Percentiles rank a stretch among this genome's conserved stretches.
These are phyloP conservation scores for Todiramphus chloris DNA, from an alignment of 2,113 vertebrate species.

Conservation along the genomic window DNA sequence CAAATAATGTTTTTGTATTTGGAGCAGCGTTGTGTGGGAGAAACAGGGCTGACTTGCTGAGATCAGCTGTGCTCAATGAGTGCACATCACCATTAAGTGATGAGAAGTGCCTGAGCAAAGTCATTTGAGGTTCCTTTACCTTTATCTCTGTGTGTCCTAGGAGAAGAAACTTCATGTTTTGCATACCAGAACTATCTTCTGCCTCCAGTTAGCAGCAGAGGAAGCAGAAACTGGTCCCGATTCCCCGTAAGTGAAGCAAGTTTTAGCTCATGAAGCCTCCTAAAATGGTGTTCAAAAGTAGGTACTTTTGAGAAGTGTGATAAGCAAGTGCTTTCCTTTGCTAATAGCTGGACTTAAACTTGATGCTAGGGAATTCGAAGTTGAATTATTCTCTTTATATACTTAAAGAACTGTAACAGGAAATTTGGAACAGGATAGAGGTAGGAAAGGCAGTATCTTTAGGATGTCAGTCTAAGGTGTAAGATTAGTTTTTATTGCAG, in stretches of 20 bases:
- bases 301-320: not conserved
- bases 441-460: not conserved
- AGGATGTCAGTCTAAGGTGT: not conserved
- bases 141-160: not conserved
- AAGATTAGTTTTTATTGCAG: not conserved
- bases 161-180: not conserved
- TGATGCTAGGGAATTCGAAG: not conserved
- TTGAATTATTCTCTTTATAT: not conserved
- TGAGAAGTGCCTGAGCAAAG: not conserved
- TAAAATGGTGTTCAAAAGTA: not conserved
- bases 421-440: not conserved
- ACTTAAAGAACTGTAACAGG: not conserved
- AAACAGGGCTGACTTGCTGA: not conserved
- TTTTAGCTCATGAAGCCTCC: not conserved
- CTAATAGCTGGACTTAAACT: not conserved
- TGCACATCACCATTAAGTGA: not conserved
- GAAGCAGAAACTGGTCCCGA: not conserved
- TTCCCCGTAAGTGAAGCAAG: not conserved
- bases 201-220: not conserved
- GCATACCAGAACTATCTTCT: not conserved
- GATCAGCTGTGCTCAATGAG: not conserved
- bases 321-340: not conserved
- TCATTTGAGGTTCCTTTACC: not conserved
- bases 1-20: not conserved
- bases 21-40: not conserved